Evolutionary conservation across 2,113 vertebrate species (phyloP).

Genomic region (Ovibos moschatus): DNA sequence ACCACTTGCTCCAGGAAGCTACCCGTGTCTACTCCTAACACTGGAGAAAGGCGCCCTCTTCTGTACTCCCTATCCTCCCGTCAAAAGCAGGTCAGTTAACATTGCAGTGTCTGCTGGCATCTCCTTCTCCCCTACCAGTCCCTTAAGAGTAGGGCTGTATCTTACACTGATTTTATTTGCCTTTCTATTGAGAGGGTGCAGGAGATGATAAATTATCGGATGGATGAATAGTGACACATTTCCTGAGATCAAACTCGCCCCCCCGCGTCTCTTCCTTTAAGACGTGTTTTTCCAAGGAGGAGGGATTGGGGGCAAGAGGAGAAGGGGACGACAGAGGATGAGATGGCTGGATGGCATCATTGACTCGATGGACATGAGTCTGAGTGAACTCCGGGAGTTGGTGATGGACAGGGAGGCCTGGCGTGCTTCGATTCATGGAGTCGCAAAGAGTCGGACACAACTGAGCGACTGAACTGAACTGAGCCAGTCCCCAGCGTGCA

Average conservation of each 20-base stretch:
- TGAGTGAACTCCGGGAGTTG: no score
- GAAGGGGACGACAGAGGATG: no score
- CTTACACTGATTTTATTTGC: neutral
- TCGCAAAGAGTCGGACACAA: no score
- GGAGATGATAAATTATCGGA: neutral
- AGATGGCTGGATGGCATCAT: no score
- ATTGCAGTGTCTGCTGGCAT: neutral
- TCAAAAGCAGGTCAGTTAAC: neutral
- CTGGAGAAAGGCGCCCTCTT: neutral
- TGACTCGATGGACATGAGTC: no score
- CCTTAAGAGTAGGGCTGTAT: neutral
- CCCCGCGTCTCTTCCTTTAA: neutral
- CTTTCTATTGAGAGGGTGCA: neutral
- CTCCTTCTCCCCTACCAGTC: neutral
- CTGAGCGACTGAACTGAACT: no score
- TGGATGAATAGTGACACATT: neutral
- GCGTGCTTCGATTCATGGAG: no score
- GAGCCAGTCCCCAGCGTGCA: neutral
- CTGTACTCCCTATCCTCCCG: neutral
- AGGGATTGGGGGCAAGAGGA: no score
- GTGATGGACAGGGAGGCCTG: no score
- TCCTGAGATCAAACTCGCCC: neutral
- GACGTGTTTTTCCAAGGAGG: neutral
- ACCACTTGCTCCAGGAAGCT: neutral
- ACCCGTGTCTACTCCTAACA: rapidly evolving